These are phyloP conservation scores for Ectobius pallidus DNA, from an alignment of 2,888 invertebrate genomes.

Conservation along the genomic window DNA sequence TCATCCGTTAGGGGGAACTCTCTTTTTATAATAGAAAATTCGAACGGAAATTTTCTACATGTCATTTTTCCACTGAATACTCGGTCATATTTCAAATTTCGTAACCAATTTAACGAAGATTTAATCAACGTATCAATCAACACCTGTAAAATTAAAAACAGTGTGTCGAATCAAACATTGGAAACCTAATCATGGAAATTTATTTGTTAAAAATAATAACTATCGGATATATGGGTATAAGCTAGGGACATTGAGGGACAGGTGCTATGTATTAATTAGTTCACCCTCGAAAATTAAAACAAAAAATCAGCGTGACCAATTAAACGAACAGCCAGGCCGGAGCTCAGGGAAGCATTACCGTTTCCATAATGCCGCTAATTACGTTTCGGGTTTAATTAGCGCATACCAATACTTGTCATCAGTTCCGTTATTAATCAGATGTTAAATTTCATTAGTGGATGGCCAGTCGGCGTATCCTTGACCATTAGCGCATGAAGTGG, in stretches of 20 bases:
- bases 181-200: no score
- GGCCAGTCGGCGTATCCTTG: conserved; percentile 16
- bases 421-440: conserved; percentile 25
- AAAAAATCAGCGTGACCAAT: conserved; percentile 23
- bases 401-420: conserved; percentile 22
- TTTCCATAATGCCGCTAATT: conserved; percentile 27
- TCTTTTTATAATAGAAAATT: no score
- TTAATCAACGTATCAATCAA: no score
- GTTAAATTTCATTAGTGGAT: conserved; percentile 30
- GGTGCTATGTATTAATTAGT: neutral
- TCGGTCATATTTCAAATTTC: no score
- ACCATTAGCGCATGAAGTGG: conserved; percentile 11
- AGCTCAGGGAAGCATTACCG: conserved; percentile 8
- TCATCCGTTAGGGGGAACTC: no score
- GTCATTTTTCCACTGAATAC: no score
- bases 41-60: no score
- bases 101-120: no score
- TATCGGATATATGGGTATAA: no score
- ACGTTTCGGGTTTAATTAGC: conserved; percentile 20
- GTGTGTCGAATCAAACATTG: no score
- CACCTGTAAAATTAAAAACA: no score
- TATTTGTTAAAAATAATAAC: no score
- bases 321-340: conserved; percentile 7
- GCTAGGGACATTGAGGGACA: neutral
- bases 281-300: neutral